Percentiles rank a stretch among this genome's conserved stretches.
Evolutionary conservation across 2,888 invertebrate species (phyloP).

Genomic region (Rhagophthalmus giganteus): DNA sequence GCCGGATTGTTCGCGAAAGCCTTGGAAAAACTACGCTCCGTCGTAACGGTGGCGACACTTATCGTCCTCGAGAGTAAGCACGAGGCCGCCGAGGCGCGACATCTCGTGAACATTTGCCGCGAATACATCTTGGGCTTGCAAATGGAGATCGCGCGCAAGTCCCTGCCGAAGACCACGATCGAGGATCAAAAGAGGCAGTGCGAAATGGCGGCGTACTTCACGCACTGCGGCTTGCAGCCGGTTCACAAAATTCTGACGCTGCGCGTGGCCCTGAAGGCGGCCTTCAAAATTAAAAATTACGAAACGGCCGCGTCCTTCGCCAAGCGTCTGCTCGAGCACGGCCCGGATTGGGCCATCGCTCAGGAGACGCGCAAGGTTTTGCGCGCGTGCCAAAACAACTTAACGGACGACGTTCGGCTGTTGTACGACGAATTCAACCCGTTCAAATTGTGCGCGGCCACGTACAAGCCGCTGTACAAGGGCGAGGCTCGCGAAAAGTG

Average conservation of each 20-base stretch:
- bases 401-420: constrained; percentile 84
- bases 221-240: constrained; percentile 95
- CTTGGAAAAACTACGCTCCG: constrained; percentile 77
- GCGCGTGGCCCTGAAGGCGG: constrained; percentile 93
- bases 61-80: constrained; percentile 89
- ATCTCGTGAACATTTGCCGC: constrained; percentile 85
- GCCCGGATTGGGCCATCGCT: constrained; percentile 91
- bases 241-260: constrained; percentile 95
- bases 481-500: constrained; percentile 95
- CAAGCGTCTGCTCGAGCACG: constrained; percentile 86
- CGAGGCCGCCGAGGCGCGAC: constrained; percentile 91
- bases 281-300: constrained; percentile 96
- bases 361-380: constrained; percentile 92
- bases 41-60: constrained; percentile 82
- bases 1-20: constrained; percentile 95
- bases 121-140: constrained; percentile 91
- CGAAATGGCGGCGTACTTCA: constrained; percentile 99
- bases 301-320: constrained; percentile 95
- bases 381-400: constrained; percentile 90
- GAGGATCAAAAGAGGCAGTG: constrained; percentile 92
- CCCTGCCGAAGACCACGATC: constrained; percentile 78
- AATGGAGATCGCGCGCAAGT: constrained; percentile 90
- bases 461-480: constrained; percentile 92
- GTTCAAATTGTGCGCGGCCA: constrained; percentile 89
- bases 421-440: constrained; percentile 98